Percentiles rank a stretch among this genome's conserved stretches.
These are phyloP conservation scores for Myotis pilosus DNA, from an alignment of 2,797 vertebrate genomes.

Conservation along the genomic window DNA sequence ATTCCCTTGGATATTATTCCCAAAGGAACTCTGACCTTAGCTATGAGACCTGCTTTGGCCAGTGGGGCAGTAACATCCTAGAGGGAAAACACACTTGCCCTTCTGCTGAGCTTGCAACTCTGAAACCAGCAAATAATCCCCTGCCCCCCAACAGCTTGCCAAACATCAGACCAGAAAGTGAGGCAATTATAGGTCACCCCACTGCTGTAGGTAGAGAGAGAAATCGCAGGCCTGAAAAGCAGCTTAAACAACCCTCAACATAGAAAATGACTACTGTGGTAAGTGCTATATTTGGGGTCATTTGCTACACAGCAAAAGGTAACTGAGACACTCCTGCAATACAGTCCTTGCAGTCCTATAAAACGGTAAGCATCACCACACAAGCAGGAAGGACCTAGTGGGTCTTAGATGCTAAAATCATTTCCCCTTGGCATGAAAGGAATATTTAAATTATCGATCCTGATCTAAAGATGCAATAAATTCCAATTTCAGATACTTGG, in stretches of 20 bases:
- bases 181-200: background rate
- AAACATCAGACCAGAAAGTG: background rate
- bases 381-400: background rate
- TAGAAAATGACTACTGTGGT: too few species aligned
- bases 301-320: background rate
- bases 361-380: accelerated
- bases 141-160: background rate
- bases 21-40: background rate
- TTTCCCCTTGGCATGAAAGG: too few species aligned
- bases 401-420: background rate
- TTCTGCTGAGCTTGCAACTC: background rate
- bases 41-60: background rate
- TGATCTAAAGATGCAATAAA: background rate
- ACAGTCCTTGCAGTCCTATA: too few species aligned
- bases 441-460: too few species aligned
- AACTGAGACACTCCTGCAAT: background rate
- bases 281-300: accelerated
- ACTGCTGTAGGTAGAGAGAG: background rate
- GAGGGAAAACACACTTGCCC: too few species aligned
- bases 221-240: background rate
- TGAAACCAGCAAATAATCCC: background rate
- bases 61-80: too few species aligned
- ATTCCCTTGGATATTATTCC: background rate
- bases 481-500: background rate
- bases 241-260: background rate